These are phyloP conservation scores for Pituophis catenifer DNA, from an alignment of 2,113 vertebrate species.

Conservation along the genomic window DNA sequence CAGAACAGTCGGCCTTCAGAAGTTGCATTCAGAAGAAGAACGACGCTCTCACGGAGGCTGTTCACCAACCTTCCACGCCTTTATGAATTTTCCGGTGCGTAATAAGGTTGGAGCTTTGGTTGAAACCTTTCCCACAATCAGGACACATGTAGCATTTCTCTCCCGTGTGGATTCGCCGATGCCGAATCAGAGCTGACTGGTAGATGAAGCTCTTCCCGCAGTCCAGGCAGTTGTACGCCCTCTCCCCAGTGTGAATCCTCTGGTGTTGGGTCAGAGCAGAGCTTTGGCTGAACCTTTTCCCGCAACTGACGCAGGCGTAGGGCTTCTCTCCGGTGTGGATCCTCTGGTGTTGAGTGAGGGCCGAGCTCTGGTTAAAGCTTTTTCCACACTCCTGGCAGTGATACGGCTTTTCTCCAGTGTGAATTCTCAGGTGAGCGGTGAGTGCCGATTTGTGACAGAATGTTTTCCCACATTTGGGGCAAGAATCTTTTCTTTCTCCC, in stretches of 20 bases:
- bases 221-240: constrained; percentile 52
- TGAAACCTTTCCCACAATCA: constrained; percentile 61
- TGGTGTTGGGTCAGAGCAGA: constrained; percentile 55
- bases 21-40: background rate
- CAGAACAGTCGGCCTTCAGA: background rate
- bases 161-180: constrained; percentile 55
- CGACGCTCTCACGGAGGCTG: background rate
- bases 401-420: constrained; percentile 60
- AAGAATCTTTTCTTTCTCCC: constrained; percentile 9
- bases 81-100: constrained; percentile 60
- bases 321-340: constrained; percentile 62
- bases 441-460: constrained; percentile 56
- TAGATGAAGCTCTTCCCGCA: constrained; percentile 57
- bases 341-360: constrained; percentile 59
- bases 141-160: constrained; percentile 58
- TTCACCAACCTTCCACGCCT: constrained; percentile 24
- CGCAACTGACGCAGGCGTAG: constrained; percentile 48
- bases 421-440: constrained; percentile 56
- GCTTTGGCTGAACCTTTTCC: constrained; percentile 55
- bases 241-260: constrained; percentile 57
- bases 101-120: constrained; percentile 58
- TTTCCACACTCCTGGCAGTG: constrained; percentile 60
- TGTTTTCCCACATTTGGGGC: constrained; percentile 46
- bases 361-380: constrained; percentile 55
- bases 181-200: constrained; percentile 57